Percentiles rank a stretch among this genome's conserved stretches.
phyloP scores from a whole-genome alignment of 1,140 invertebrate species.

The Elysia chlorotica region DNA sequence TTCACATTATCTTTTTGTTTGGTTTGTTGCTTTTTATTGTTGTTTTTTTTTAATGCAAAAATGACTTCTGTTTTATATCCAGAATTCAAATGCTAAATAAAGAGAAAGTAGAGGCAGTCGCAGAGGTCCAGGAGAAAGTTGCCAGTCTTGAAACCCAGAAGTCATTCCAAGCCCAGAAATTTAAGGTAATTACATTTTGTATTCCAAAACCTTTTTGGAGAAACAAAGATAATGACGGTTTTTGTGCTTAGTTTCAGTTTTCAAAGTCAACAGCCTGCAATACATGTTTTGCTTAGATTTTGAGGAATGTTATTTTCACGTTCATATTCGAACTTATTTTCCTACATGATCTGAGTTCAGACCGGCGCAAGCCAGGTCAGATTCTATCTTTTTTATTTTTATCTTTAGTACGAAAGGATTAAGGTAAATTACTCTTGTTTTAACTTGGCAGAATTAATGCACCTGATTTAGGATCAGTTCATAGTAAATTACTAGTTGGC shows the following conservation, averaged over 20 bases:
- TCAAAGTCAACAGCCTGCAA: too few relatives aligned
- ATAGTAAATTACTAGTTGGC: too few relatives aligned
- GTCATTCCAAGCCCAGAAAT: not conserved
- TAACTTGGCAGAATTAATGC: conserved; percentile 19
- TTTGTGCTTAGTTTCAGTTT: too few relatives aligned
- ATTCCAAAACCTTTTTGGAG: too few relatives aligned
- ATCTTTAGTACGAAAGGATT: conserved; percentile 74
- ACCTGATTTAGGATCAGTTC: conserved; percentile 4
- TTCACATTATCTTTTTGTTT: too few relatives aligned
- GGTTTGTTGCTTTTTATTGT: too few relatives aligned
- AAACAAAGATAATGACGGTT: too few relatives aligned
- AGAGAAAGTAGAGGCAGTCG: conserved; percentile 35
- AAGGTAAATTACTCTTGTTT: not conserved
- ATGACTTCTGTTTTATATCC: too few relatives aligned
- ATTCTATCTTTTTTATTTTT: conserved; percentile 70
- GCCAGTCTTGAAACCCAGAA: conserved; percentile 22
- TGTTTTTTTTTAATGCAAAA: too few relatives aligned
- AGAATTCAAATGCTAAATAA: conserved; percentile 49
- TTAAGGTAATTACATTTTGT: too few relatives aligned
- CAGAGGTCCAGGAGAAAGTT: conserved; percentile 48
- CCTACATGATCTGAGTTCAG: conserved; percentile 81
- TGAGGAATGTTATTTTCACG: conserved; percentile 66
- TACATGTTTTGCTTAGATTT: too few relatives aligned
- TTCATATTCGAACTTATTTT: conserved; percentile 79
- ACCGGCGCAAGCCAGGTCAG: conserved; percentile 76